Evolutionary conservation across 30 jellyfish, hydroid and myxozoan species (phyloP).

Genomic region (Aurelia aurita): DNA sequence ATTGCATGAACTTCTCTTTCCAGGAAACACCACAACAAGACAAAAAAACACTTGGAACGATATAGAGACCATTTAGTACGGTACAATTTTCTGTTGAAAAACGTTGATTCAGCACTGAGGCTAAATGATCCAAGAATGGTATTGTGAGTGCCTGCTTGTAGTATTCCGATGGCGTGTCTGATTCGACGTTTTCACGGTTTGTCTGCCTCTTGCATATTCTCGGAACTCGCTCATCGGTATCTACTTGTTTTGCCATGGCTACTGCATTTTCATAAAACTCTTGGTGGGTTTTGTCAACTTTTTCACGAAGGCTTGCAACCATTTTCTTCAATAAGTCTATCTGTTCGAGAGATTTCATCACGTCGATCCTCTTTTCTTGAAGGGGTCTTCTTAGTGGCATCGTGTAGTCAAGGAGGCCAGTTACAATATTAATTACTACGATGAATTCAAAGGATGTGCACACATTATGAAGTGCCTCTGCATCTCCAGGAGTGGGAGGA

Average conservation of each 20-base stretch:
- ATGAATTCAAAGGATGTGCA: constrained; percentile 39
- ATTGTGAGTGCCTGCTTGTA: not conserved
- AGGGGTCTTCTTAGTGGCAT: constrained; percentile 14
- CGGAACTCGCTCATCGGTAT: not conserved
- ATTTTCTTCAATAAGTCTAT: not conserved
- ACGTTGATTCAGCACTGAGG: not conserved
- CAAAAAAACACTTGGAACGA: constrained; percentile 13
- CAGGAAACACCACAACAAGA: constrained; percentile 25
- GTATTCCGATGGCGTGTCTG: constrained; percentile 7
- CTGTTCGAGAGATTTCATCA: not conserved
- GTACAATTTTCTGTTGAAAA: not conserved
- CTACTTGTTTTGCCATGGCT: constrained; percentile 33
- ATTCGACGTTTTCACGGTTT: not conserved
- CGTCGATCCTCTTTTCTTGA: constrained; percentile 12
- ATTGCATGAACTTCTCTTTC: constrained; percentile 18
- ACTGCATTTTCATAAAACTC: constrained; percentile 4
- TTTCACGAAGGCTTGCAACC: not conserved
- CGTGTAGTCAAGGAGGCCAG: constrained; percentile 33
- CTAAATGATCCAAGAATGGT: not conserved
- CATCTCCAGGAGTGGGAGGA: constrained; percentile 43
- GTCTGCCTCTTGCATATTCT: constrained; percentile 4
- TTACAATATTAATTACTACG: not conserved
- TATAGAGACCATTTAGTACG: not conserved
- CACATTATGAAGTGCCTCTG: constrained; percentile 9
- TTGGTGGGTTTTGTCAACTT: constrained; percentile 14